phyloP scores from a whole-genome alignment of 2,888 invertebrate species.

The Frankliniella fusca region DNA sequence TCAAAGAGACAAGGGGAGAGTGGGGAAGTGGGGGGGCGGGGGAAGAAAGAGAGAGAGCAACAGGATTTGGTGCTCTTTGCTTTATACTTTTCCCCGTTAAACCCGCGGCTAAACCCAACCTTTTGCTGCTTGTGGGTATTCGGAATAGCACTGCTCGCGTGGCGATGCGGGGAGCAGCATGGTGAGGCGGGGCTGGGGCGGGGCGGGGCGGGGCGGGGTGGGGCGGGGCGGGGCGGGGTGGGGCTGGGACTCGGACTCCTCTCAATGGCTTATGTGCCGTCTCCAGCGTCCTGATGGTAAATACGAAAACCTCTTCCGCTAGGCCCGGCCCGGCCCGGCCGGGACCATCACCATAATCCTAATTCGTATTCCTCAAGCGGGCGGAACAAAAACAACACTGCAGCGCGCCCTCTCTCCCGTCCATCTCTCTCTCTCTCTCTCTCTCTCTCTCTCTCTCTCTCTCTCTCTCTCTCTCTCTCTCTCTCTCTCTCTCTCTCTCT shows the following conservation, averaged over 20 bases:
- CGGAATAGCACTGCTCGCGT: too few species aligned
- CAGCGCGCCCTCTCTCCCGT: background rate
- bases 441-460: background rate
- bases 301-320: background rate
- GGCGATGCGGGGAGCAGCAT: too few species aligned
- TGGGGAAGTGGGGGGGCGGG: too few species aligned
- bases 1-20: too few species aligned
- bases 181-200: background rate
- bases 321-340: background rate
- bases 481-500: background rate
- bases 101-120: too few species aligned
- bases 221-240: background rate
- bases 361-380: conserved; percentile 22
- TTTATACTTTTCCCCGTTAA: too few species aligned
- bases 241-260: background rate
- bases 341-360: conserved; percentile 22
- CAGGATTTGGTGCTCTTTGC: too few species aligned
- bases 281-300: conserved; percentile 14
- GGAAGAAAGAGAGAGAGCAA: too few species aligned
- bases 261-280: background rate
- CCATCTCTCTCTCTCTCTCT: background rate
- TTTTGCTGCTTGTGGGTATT: too few species aligned
- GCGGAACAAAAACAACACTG: conserved; percentile 16
- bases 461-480: background rate
- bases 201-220: background rate